Evolutionary conservation across 2,113 vertebrate genomes (phyloP).

Genomic region (Psephotus haematonotus): DNA sequence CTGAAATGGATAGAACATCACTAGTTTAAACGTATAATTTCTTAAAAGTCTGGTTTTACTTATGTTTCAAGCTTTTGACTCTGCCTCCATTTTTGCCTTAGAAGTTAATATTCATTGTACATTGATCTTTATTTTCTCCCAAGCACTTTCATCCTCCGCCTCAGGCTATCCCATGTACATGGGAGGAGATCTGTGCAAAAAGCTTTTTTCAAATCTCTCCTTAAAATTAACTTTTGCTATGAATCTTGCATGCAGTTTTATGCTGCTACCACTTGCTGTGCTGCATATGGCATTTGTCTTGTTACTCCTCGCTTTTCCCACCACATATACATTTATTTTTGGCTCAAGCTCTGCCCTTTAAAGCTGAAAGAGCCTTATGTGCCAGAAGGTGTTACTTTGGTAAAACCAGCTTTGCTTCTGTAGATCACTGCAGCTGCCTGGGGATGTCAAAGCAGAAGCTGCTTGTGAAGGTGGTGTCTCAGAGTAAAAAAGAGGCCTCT

Average conservation of each 20-base stretch:
- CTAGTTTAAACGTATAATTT: neutral
- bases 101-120: neutral
- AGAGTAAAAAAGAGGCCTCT: neutral
- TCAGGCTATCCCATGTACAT: neutral
- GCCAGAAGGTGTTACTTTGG: neutral
- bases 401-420: neutral
- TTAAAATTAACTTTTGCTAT: slow-evolving; percentile 1
- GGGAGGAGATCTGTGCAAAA: slow-evolving; percentile 13
- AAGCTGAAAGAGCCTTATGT: neutral
- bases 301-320: neutral
- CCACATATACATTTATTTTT: neutral
- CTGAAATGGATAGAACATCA: neutral
- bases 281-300: neutral
- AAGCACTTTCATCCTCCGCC: slow-evolving; percentile 25
- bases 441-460: neutral
- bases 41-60: slow-evolving; percentile 28
- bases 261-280: neutral
- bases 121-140: slow-evolving; percentile 11
- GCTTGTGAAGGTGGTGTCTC: neutral
- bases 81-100: neutral
- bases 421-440: neutral
- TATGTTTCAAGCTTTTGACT: slow-evolving; percentile 25
- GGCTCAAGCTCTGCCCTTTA: neutral
- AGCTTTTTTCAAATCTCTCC: neutral
- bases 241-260: neutral